A percentile compares a stretch with the other conserved stretches of the same genome.
Evolutionary conservation across 2,113 vertebrate genomes (phyloP).

Genomic region (Syngnathus floridae): DNA sequence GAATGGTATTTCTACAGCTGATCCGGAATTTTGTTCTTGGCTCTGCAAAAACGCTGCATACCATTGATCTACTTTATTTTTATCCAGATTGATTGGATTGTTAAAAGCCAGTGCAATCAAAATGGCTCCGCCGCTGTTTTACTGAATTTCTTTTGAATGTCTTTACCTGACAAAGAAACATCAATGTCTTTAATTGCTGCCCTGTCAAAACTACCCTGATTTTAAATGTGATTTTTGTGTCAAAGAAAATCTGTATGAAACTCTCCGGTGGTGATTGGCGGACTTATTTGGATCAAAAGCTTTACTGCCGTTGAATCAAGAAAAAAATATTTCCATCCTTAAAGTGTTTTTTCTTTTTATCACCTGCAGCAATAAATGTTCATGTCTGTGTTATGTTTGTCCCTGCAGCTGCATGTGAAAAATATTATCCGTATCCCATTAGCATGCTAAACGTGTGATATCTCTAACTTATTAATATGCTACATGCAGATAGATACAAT

Average conservation of each 20-base stretch:
- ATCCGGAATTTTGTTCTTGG: conserved; percentile 11
- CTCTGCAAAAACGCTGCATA: conserved; percentile 16
- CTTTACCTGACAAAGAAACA: neutral
- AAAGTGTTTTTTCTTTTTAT: neutral
- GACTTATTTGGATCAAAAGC: neutral
- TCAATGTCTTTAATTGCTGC: neutral
- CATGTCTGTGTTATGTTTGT: neutral
- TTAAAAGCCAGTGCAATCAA: conserved; percentile 23
- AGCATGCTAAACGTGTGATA: conserved; percentile 37
- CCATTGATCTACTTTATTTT: conserved; percentile 27
- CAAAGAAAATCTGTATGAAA: neutral
- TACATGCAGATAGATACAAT: conserved; percentile 25
- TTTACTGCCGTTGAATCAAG: neutral
- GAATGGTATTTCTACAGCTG: conserved; percentile 35
- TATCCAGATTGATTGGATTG: conserved; percentile 30
- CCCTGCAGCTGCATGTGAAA: conserved; percentile 14
- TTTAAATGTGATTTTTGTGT: neutral
- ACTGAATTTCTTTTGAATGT: neutral
- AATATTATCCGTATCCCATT: conserved; percentile 35
- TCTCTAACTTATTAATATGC: conserved; percentile 32
- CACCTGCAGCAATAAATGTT: neutral
- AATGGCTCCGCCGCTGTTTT: conserved; percentile 2
- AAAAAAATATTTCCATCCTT: neutral
- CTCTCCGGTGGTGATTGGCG: neutral
- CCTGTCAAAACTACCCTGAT: neutral